phyloP scores from a whole-genome alignment of 2,888 invertebrate species.

The Thereva nobilitata region DNA sequence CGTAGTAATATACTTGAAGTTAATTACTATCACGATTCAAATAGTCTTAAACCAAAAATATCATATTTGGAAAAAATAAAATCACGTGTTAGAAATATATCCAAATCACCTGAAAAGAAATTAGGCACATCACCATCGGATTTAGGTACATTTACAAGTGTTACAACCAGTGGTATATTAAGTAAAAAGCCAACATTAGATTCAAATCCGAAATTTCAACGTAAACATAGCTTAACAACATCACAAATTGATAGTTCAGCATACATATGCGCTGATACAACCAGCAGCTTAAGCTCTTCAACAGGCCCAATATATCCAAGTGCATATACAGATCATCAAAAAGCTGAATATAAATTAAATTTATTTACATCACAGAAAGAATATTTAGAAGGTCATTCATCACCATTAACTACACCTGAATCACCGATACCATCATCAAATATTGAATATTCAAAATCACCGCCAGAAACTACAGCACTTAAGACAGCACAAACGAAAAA shows the following conservation, averaged over 20 bases:
- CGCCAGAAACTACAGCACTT: conserved; percentile 44
- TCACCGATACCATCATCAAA: conserved; percentile 46
- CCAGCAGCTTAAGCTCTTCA: not conserved
- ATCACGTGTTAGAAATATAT: conserved; percentile 63
- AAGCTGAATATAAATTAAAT: conserved; percentile 57
- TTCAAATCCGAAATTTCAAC: conserved; percentile 52
- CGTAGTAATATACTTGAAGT: conserved; percentile 66
- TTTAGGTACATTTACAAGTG: conserved; percentile 69
- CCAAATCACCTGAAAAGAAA: conserved; percentile 62
- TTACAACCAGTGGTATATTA: conserved; percentile 72
- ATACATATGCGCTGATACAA: conserved; percentile 56
- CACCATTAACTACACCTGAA: conserved; percentile 48
- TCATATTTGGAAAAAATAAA: conserved; percentile 68
- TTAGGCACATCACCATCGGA: conserved; percentile 58
- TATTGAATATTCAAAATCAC: conserved; percentile 21
- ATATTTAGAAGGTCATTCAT: conserved; percentile 42
- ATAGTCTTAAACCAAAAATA: conserved; percentile 47
- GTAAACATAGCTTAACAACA: conserved; percentile 68
- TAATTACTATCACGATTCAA: conserved; percentile 64
- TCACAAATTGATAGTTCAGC: conserved; percentile 71
- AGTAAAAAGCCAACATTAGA: conserved; percentile 62
- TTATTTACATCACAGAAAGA: conserved; percentile 53
- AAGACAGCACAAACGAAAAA: conserved; percentile 56
- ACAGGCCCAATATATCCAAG: conserved; percentile 6
- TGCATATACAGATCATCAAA: conserved; percentile 54